These are phyloP conservation scores for Cercopithecus mona DNA, from an alignment of 2,113 vertebrate species.

Conservation along the genomic window DNA sequence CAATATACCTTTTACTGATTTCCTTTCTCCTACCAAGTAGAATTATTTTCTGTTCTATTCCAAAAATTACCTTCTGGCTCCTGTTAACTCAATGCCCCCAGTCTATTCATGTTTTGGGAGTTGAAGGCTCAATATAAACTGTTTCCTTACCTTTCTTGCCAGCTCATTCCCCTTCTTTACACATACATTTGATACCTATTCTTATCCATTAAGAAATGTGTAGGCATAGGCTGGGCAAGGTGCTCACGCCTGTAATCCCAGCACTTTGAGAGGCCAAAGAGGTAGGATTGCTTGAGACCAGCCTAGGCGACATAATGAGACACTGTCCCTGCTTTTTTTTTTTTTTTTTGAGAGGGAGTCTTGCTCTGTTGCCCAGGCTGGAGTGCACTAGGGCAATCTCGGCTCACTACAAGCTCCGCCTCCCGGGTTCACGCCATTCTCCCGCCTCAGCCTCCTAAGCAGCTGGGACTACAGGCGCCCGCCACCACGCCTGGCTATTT, in stretches of 20 bases:
- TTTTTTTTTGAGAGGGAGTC: no score
- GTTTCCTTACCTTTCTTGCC: not conserved
- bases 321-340: not conserved
- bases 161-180: not conserved
- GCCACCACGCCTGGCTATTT: no score
- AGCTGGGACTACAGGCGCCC: no score
- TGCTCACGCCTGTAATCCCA: not conserved
- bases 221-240: not conserved
- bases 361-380: no score
- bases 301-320: not conserved
- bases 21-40: not conserved
- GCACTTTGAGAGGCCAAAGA: not conserved
- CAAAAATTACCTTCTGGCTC: not conserved
- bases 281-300: not conserved
- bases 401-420: no score
- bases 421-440: accelerated
- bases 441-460: no score
- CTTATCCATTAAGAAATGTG: not conserved
- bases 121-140: not conserved
- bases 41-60: not conserved
- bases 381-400: no score
- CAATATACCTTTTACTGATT: not conserved
- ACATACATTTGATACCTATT: not conserved
- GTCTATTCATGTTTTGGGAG: not conserved
- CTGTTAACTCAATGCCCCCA: not conserved